Conservation (phyloP, 2,113 vertebrate genomes). For the Otus sunia region DNA sequence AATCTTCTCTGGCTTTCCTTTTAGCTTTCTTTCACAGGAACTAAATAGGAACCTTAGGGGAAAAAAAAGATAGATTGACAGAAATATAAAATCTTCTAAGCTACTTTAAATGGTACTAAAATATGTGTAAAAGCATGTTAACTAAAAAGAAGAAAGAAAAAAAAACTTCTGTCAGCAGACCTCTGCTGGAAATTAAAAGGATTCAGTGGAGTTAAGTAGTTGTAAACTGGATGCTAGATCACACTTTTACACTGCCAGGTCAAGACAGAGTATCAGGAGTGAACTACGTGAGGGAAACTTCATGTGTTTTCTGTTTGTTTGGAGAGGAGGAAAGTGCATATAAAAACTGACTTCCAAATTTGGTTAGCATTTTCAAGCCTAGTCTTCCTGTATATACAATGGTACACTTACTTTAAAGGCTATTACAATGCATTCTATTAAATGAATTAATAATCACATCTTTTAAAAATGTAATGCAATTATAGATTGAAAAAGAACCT, state of each 20-base stretch:
- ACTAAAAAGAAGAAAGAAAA: not conserved
- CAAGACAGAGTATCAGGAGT: not conserved
- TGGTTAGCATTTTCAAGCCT: not conserved
- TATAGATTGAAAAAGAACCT: not conserved
- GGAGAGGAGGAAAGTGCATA: not conserved
- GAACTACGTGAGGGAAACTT: not conserved
- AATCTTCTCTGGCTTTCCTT: not conserved
- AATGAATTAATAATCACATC: not conserved
- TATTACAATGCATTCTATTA: not conserved
- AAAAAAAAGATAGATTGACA: not conserved
- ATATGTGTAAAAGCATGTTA: not conserved
- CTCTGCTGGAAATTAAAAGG: not conserved
- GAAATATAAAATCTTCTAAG: not conserved
- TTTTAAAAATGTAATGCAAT: not conserved
- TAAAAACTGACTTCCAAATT: not conserved
- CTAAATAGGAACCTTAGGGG: not conserved
- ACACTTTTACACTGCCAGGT: not conserved
- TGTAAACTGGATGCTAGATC: not conserved
- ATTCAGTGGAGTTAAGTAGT: not conserved
- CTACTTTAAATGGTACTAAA: not conserved
- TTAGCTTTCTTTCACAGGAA: not conserved
- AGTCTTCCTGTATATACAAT: not conserved
- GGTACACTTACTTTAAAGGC: not conserved
- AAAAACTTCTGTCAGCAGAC: not conserved
- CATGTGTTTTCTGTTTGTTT: not conserved